Percentiles rank a stretch among this genome's conserved stretches.
These are phyloP conservation scores for Epistrophella euchroma DNA, from an alignment of 2,888 invertebrate species.

Conservation along the genomic window DNA sequence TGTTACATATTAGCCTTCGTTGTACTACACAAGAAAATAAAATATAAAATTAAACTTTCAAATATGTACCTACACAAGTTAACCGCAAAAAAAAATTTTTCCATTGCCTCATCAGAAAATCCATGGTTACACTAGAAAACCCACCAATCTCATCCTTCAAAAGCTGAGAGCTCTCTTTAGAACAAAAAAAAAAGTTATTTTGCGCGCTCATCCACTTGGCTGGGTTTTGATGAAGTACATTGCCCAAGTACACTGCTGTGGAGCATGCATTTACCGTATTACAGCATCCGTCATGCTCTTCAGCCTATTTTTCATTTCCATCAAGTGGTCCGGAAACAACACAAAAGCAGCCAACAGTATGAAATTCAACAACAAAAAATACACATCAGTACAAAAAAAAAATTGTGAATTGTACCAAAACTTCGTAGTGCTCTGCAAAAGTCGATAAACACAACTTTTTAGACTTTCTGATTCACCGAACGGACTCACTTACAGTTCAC, in stretches of 20 bases:
- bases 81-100: conserved; percentile 30
- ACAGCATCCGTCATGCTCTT: conserved; percentile 70
- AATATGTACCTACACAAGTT: conserved; percentile 2
- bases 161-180: neutral
- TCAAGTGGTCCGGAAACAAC: conserved; percentile 74
- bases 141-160: conserved; percentile 17
- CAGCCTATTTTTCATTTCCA: conserved; percentile 76
- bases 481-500: conserved; percentile 36
- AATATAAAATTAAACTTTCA: neutral
- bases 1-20: conserved; percentile 47
- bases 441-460: conserved; percentile 65
- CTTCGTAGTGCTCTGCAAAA: conserved; percentile 45
- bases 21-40: neutral
- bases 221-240: conserved; percentile 66
- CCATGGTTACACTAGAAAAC: conserved; percentile 15
- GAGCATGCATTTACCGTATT: conserved; percentile 72
- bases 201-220: conserved; percentile 62
- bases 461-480: conserved; percentile 52
- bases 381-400: conserved; percentile 24
- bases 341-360: conserved; percentile 41
- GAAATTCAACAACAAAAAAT: conserved; percentile 32
- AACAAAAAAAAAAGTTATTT: conserved; percentile 38
- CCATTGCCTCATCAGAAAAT: conserved; percentile 60
- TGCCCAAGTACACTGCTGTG: conserved; percentile 55
- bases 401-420: conserved; percentile 68